Conservation (phyloP, 2,888 invertebrate species). For the Odontocerum albicorne region DNA sequence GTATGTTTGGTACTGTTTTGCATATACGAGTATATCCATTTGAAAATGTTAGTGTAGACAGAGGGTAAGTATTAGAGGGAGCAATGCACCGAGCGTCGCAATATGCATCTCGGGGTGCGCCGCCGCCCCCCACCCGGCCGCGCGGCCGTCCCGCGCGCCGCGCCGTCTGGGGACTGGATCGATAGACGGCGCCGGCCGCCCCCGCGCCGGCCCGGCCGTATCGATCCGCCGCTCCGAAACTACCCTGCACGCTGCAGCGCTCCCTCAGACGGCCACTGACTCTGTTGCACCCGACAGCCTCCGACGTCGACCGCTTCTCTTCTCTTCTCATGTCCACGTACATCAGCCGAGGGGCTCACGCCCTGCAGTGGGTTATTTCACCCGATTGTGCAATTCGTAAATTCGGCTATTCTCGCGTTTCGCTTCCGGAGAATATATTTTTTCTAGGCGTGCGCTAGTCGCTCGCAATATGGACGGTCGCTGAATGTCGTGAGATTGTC, state of each 20-base stretch:
- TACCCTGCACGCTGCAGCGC: slow-evolving; percentile 5
- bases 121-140: slow-evolving; percentile 3
- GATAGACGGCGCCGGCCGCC: slow-evolving; percentile 7
- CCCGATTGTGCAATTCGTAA: slow-evolving; percentile 2
- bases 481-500: background rate
- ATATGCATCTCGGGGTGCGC: slow-evolving; percentile 22
- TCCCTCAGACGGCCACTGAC: slow-evolving; percentile 9
- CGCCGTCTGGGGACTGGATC: slow-evolving; percentile 25
- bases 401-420: background rate
- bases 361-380: background rate
- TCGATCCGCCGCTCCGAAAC: slow-evolving; percentile 24
- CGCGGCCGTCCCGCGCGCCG: slow-evolving; percentile 8
- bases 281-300: background rate
- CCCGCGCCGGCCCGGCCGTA: slow-evolving; percentile 33
- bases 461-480: slow-evolving; percentile 3
- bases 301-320: slow-evolving; percentile 9
- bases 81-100: slow-evolving; percentile 20
- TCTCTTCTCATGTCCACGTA: slow-evolving; percentile 7
- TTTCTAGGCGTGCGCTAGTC: slow-evolving; percentile 28
- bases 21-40: too few relatives aligned
- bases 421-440: slow-evolving; percentile 13
- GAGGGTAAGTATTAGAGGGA: slow-evolving; percentile 11
- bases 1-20: too few relatives aligned
- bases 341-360: background rate
- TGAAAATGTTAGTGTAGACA: too few relatives aligned